These are phyloP conservation scores for Asbolus verrucosus DNA, from an alignment of 1,140 invertebrate genomes.

Conservation along the genomic window DNA sequence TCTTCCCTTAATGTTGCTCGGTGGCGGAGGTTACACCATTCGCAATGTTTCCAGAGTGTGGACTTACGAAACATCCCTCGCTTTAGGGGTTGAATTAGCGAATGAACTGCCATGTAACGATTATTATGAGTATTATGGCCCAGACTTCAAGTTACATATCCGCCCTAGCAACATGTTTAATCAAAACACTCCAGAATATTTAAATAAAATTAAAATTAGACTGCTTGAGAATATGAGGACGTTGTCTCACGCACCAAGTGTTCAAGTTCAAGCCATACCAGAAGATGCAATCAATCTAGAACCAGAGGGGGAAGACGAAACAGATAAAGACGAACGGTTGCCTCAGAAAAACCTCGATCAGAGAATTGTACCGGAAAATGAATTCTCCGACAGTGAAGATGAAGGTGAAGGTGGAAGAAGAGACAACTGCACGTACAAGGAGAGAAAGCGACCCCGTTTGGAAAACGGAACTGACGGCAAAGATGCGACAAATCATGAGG, in stretches of 20 bases:
- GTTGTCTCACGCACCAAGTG: slow-evolving; percentile 97
- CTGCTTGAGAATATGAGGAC: slow-evolving; percentile 98
- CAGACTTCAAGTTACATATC: slow-evolving; percentile 99
- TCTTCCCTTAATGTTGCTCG: slow-evolving; percentile 94
- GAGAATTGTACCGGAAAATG: slow-evolving; percentile 94
- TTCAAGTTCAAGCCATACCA: slow-evolving; percentile 96
- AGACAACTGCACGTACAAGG: slow-evolving; percentile 85
- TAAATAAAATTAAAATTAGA: slow-evolving; percentile 97
- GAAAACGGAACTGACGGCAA: slow-evolving; percentile 74
- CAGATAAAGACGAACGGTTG: slow-evolving; percentile 90
- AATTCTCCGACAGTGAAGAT: slow-evolving; percentile 97
- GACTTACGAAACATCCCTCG: slow-evolving; percentile 98
- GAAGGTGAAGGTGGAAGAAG: slow-evolving; percentile 88
- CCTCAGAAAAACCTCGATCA: slow-evolving; percentile 93
- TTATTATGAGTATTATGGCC: slow-evolving; percentile 99
- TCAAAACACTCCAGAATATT: slow-evolving; percentile 97
- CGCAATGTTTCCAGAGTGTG: slow-evolving; percentile 98
- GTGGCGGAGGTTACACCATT: slow-evolving; percentile 98
- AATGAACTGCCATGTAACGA: slow-evolving; percentile 99
- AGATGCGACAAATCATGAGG: slow-evolving; percentile 60
- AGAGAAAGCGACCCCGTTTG: slow-evolving; percentile 81
- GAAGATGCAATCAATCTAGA: slow-evolving; percentile 78
- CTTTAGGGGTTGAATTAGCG: slow-evolving; percentile 94
- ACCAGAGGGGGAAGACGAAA: slow-evolving; percentile 91
- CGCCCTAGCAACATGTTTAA: slow-evolving; percentile 99